These are phyloP conservation scores for Stenurella melanura DNA, from an alignment of 2,888 invertebrate species.

Conservation along the genomic window DNA sequence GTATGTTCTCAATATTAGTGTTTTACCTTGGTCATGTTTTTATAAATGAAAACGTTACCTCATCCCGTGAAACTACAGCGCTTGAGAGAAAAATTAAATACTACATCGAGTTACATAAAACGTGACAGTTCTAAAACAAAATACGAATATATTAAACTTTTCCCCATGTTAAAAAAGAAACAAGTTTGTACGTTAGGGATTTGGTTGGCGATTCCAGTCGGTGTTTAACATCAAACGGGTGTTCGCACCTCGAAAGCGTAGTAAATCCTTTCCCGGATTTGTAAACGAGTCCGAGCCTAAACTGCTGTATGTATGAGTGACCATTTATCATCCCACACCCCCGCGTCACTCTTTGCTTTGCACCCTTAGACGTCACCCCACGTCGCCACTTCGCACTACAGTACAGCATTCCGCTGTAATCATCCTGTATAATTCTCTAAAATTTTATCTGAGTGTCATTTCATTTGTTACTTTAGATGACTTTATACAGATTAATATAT, in stretches of 20 bases:
- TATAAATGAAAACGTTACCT: background rate
- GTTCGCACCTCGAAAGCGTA: slow-evolving; percentile 69
- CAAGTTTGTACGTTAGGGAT: slow-evolving; percentile 63
- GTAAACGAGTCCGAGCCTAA: slow-evolving; percentile 72
- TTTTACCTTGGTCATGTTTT: no score
- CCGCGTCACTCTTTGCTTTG: slow-evolving; percentile 61
- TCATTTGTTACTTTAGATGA: background rate
- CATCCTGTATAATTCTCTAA: slow-evolving; percentile 49
- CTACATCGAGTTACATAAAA: slow-evolving; percentile 45
- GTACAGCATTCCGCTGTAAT: slow-evolving; percentile 41
- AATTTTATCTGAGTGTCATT: slow-evolving; percentile 11
- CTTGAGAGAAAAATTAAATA: slow-evolving; percentile 28
- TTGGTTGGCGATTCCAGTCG: slow-evolving; percentile 60
- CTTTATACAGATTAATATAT: no score
- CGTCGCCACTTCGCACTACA: slow-evolving; percentile 50
- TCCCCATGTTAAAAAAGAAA: slow-evolving; percentile 57
- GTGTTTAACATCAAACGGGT: slow-evolving; percentile 67
- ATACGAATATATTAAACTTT: slow-evolving; percentile 61
- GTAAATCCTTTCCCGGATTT: slow-evolving; percentile 73
- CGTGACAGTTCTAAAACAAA: slow-evolving; percentile 58
- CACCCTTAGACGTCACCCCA: slow-evolving; percentile 59
- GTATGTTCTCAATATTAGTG: no score
- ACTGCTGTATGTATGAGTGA: slow-evolving; percentile 72
- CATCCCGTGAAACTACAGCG: slow-evolving; percentile 3
- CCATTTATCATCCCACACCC: slow-evolving; percentile 73